phyloP scores from a whole-genome alignment of 2,888 invertebrate species.

The Parapristionchus giblindavisi region DNA sequence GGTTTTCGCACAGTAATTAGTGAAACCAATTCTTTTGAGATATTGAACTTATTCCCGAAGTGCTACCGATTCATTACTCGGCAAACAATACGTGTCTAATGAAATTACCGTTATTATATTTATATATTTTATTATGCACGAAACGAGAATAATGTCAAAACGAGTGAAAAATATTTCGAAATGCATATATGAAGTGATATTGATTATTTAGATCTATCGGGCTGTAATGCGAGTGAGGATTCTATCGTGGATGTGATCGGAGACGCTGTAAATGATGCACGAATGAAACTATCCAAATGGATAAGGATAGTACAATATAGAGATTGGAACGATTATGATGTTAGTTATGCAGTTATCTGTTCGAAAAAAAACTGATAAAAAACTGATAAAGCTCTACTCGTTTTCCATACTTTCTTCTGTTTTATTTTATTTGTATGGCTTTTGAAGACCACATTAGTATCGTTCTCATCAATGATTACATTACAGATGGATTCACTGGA shows the following conservation, averaged over 20 bases:
- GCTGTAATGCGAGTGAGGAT: constrained; percentile 52
- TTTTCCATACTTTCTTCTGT: not conserved
- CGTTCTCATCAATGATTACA: not conserved
- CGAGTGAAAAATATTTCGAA: not conserved
- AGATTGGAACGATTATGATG: constrained; percentile 32
- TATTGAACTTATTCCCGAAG: no score
- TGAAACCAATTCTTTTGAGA: no score
- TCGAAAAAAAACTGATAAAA: not conserved
- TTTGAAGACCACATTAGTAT: no score
- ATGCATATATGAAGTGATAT: not conserved
- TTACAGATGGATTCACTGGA: constrained; percentile 35
- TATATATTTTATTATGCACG: no score
- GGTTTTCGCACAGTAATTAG: no score
- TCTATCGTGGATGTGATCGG: constrained; percentile 54
- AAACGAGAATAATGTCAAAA: not conserved
- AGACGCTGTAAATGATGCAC: constrained; percentile 39
- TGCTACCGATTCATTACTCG: no score
- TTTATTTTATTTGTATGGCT: no score
- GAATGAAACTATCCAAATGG: constrained; percentile 14
- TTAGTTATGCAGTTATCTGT: not conserved
- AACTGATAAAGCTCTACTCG: not conserved
- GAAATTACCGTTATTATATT: no score
- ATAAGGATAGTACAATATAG: constrained; percentile 27
- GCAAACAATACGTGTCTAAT: no score
- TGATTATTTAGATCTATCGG: constrained; percentile 48